A percentile compares a stretch with the other conserved stretches of the same genome.
phyloP scores from a whole-genome alignment of 2,888 invertebrate species.

The Cryptocheilus praepositus region DNA sequence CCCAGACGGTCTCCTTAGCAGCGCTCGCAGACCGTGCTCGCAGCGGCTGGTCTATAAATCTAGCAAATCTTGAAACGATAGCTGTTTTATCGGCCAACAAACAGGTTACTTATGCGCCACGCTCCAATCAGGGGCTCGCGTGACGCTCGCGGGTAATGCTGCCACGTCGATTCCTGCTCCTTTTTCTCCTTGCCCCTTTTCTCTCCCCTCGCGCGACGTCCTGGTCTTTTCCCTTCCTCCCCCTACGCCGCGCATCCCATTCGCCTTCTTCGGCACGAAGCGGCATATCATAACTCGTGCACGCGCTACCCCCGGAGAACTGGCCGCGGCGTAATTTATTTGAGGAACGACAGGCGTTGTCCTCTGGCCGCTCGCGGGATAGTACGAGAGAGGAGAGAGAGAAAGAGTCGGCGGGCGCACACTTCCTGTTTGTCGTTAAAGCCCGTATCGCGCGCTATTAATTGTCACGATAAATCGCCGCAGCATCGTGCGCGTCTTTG shows the following conservation, averaged over 20 bases:
- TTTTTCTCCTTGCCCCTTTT: background rate
- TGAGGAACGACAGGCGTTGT: conserved; percentile 44
- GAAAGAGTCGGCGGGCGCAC: conserved; percentile 18
- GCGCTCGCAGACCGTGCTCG: conserved; percentile 24
- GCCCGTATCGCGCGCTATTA: conserved; percentile 54
- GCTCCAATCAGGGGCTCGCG: conserved; percentile 59
- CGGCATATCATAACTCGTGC: conserved; percentile 34
- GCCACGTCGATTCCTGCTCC: conserved; percentile 22
- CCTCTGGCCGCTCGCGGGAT: conserved; percentile 23
- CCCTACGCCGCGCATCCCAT: conserved; percentile 1
- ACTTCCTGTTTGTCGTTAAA: conserved; percentile 61
- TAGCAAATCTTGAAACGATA: conserved; percentile 64
- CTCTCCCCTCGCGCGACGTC: background rate
- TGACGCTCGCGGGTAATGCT: conserved; percentile 51
- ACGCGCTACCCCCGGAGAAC: conserved; percentile 12
- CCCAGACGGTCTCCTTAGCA: conserved; percentile 28
- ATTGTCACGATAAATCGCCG: conserved; percentile 63
- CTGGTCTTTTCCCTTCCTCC: conserved; percentile 18
- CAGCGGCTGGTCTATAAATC: conserved; percentile 65
- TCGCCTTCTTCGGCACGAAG: conserved; percentile 9
- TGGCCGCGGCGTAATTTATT: conserved; percentile 28
- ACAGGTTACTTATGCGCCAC: conserved; percentile 66
- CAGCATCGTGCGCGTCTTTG: conserved; percentile 34
- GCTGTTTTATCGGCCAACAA: conserved; percentile 66
- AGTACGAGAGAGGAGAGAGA: no score